Evolutionary conservation across 2,113 vertebrate genomes (phyloP), one percentile per base, ranked within the genome.

Genomic region (Cheirogaleus medius): DNA sequence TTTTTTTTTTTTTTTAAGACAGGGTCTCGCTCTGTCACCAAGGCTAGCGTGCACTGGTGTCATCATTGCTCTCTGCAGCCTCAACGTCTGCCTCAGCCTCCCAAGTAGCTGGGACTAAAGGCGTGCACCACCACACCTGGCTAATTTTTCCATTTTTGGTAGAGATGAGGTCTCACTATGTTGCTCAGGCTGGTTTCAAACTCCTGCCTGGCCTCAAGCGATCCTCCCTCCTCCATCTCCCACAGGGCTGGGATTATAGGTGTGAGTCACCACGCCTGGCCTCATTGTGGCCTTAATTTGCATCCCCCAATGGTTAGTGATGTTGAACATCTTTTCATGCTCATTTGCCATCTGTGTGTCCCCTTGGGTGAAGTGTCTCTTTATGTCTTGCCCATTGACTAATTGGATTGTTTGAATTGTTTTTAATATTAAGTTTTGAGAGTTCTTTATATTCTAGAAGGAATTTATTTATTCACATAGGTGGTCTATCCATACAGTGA

Each of bases 401-500:
- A 81, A 14, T n/a, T 56, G 32, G 49, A 37, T 17, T 37, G 60
- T 68, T 71, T 49, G 39, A 56, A 20, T 56, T 56, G 20, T 4
- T 49, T 84, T 63, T 91, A 47, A 69, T 32, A 49, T 69, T 60
- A 63, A 80, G 66, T 69, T 80, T 78, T 80, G 92, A 87, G 73
- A 39, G 58, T 69, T 87, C 37, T 68, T 80, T 39, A 80, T 56
- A 49, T 23, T 87, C 49, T 60, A 21, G 63, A 47, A 87, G 49
- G 37, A 87, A 23, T 80, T 23, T 58, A 21, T 69, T 23, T 56
- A 39, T 32, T 80, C 32, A 69, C 54, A 34, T 34, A 64, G 21
- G 54, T 34, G 44, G 32, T 37, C 32, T 39, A 90, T 12, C 14
- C 64, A 80, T 32, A 12, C 10, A 49, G 39, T 21, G 18, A 18